Base-by-base conservation (phyloP, 2,888 invertebrate genomes). In the Phorcus lineatus region DNA sequence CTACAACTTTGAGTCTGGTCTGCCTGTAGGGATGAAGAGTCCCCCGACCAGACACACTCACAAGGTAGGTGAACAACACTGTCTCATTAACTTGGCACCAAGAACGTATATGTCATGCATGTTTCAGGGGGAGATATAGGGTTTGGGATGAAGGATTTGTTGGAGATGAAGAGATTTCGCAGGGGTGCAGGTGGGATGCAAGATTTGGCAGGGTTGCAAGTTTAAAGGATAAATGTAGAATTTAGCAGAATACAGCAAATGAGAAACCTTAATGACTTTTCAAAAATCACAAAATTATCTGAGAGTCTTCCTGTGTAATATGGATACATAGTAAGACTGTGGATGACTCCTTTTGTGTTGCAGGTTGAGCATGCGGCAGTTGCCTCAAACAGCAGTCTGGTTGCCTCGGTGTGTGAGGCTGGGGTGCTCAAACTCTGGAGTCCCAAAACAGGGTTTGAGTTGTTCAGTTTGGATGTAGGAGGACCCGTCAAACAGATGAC, bases 361-460 rank as follows among this genome's bases (percentile, higher is more conserved):
- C 82, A 90, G 90, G 88, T 90, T 9, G 80, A 74, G 1, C 79
- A 77, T 47, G 66, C 85, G 16, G 80, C 82, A 2, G 83, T 88
- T 31, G 86, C 88, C 9, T 85, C 86, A 19, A 81, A 89, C 82
- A 83, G 78, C 24, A 79, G 84, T 36, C 87, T 87, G 85, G 86
- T 89, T 17, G 84, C 83, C 3, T 89, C 90, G 0, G 78, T 83
- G 1, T 88, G 89, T 77, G 77, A 76, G 17, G 84, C 86, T 66
- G 86, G 85, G 53, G 74, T 83, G 7, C 75, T 90, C 22, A 90
- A 88, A 62, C 80, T 90, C 9, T 90, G 90, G 90, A 84, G 86
- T 13, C 78, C 84, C 0, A 52, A 74, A 2, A 80, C 85, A 2
- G 88, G 84, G 0, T 70, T 62, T 57, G 89, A 88, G 54, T 77